Base-by-base conservation (phyloP, 2,797 vertebrate genomes). In the Staurois parvus region DNA sequence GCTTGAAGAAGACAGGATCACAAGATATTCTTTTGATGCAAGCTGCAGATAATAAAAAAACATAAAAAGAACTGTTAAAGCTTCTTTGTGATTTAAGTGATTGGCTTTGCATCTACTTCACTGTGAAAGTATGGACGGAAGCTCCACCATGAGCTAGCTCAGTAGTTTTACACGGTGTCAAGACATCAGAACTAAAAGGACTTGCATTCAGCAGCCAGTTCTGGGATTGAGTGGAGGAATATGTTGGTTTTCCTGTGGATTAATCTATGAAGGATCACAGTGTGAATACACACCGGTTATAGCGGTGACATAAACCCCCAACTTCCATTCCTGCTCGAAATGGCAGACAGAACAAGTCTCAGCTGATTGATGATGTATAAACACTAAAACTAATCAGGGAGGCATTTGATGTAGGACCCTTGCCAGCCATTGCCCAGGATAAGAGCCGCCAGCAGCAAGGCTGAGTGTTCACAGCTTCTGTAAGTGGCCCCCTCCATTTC, bases 211-310 rank as follows among this genome's bases (percentile, higher is more conserved):
- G 64, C 26, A 15, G 62, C 62, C 62, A 4, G 6, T 12, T 66
- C 2, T 66, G 64, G 64, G n/a, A 64, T 64, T 24, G 59, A 52
- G 48, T 52, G 48, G 48, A 52, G 52, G 52, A 59, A 59, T 59
- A 66, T 66, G n/a, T 66, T 29, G 64, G 64, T 26, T 29, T 66
- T 66, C 64, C 64, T 66, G 64, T 28, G 28, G 64, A 66, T 66
- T 66, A 66, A 66, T 66, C 64, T 29, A 29, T 66, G 64, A 66
- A 24, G 64, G 64, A 66, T 12, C 26, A 29, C 64, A 66, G n/a
- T 66, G 64, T 66, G 64, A 66, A 10, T 66, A 66, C 26, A 66
- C 11, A 0, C 26, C 48, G 17, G 48, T 52, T 17, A 52, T 52
- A 52, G 1, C 48, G 13, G 17, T 52, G 59, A 24, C n/a, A 24